Base-by-base conservation (phyloP, 2,113 vertebrate species). In the Erythrocercus mccallii region DNA sequence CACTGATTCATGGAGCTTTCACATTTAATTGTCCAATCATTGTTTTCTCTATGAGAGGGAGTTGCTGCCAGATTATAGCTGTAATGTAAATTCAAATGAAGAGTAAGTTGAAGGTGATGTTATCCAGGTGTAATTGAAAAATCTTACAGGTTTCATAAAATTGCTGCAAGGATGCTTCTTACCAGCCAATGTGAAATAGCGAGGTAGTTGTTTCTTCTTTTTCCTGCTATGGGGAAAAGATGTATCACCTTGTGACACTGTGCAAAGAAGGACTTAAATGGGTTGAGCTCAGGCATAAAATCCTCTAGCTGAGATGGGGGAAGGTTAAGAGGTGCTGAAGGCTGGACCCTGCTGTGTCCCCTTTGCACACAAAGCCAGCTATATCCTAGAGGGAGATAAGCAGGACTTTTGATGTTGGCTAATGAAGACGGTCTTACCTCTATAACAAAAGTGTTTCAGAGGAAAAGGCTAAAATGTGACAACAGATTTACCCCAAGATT, bases 11-110 rank as follows among this genome's bases (percentile, higher is more conserved):
- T 3, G 11, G 91, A 95, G 57, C 76, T 91, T 96, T 93, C 37
- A 77, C 56, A 33, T 86, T 90, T 87, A 92, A 84, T 93, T 95
- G 65, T 78, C 64, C 78, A 93, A 93, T 95, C 51, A 62, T 56
- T 91, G 28, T 71, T 93, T 95, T 66, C 86, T 72, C 71, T 90
- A 57, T 2, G 15, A 93, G 91, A 89, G n/a, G 37, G 14, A 87
- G 76, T 45, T 92, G 50, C 66, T 88, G 74, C 47, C 37, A 60
- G 66, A 83, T 94, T 79, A 92, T 70, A 94, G 53, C 82, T 94
- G 60, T 83, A 35, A 73, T 83, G 27, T 87, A 95, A 83, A 95
- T 93, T 92, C 38, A 81, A 92, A 95, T 86, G 81, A 95, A 86
- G 64, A 81, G 31, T 50, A 73, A 74, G 50, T 30, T 56, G 51